Evolutionary conservation across 2,797 vertebrate species (phyloP).

Genomic region (Macropus fuliginosus): DNA sequence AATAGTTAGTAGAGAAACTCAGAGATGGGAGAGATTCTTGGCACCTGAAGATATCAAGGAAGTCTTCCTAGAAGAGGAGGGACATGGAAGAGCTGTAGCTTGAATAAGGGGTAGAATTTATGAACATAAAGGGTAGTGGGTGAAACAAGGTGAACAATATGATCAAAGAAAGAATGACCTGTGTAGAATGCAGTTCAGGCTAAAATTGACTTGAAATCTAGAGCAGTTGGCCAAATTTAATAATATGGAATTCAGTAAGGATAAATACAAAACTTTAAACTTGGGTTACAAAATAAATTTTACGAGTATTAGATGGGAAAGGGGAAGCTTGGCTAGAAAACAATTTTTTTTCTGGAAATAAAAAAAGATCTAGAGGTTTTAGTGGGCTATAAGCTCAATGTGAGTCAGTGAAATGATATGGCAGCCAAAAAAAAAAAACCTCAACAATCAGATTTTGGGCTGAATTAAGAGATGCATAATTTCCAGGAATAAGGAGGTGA

Average conservation of each 20-base stretch:
- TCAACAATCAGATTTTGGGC: background rate
- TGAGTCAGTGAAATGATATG: background rate
- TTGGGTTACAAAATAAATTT: background rate
- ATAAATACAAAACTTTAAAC: background rate
- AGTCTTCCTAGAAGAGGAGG: background rate
- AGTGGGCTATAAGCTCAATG: background rate
- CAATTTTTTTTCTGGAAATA: background rate
- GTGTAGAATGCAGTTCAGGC: background rate
- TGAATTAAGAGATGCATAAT: background rate
- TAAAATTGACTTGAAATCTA: background rate
- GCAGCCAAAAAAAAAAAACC: background rate
- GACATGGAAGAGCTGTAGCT: background rate
- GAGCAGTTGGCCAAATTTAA: background rate
- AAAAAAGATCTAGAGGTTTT: background rate
- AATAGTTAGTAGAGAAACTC: background rate
- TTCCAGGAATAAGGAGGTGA: background rate
- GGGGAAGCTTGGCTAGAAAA: background rate
- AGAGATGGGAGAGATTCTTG: background rate
- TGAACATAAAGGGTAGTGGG: background rate
- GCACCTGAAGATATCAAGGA: background rate
- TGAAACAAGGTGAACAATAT: background rate
- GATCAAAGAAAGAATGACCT: background rate
- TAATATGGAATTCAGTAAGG: background rate
- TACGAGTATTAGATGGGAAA: background rate
- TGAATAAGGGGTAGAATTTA: background rate